Evolutionary conservation across 1,140 invertebrate species (phyloP).

Genomic region (Drosophila nebulosa): DNA sequence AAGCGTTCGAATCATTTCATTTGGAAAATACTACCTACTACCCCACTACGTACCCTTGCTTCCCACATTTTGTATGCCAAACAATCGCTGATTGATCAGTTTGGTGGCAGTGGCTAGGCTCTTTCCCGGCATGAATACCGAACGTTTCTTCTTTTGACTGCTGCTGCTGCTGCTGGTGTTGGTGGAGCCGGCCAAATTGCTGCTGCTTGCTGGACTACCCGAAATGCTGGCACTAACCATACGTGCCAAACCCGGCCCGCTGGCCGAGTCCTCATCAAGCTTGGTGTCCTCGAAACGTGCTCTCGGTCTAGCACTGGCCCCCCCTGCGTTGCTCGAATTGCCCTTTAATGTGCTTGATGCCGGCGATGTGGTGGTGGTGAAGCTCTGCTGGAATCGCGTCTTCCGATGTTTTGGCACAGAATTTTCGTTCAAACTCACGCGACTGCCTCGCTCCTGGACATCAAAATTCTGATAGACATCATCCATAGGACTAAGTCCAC

Average conservation of each 20-base stretch:
- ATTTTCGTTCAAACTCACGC: constrained; percentile 86
- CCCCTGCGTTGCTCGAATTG: constrained; percentile 19
- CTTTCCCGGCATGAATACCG: constrained; percentile 84
- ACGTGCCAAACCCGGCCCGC: constrained; percentile 1
- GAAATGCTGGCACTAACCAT: constrained; percentile 38
- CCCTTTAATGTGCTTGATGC: constrained; percentile 29
- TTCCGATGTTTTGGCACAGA: constrained; percentile 91
- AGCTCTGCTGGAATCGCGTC: constrained; percentile 90
- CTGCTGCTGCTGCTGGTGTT: constrained; percentile 34
- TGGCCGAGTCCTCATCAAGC: constrained; percentile 82
- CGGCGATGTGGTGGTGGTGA: constrained; percentile 36
- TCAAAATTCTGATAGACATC: constrained; percentile 83
- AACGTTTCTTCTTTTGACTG: constrained; percentile 81
- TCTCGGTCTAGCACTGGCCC: constrained; percentile 39
- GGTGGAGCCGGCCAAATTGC: constrained; percentile 11
- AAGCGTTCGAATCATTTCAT: neutral
- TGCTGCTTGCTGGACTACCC: constrained; percentile 17
- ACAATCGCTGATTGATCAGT: constrained; percentile 89
- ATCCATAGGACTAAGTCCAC: constrained; percentile 81
- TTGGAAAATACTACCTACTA: no score
- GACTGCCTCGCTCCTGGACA: constrained; percentile 83
- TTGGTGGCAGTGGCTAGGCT: constrained; percentile 87
- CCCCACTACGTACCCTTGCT: constrained; percentile 81
- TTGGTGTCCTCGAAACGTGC: constrained; percentile 79
- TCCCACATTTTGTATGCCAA: constrained; percentile 84